Conservation (phyloP, 2,113 vertebrate genomes). For the Choloepus hoffmanni region DNA sequence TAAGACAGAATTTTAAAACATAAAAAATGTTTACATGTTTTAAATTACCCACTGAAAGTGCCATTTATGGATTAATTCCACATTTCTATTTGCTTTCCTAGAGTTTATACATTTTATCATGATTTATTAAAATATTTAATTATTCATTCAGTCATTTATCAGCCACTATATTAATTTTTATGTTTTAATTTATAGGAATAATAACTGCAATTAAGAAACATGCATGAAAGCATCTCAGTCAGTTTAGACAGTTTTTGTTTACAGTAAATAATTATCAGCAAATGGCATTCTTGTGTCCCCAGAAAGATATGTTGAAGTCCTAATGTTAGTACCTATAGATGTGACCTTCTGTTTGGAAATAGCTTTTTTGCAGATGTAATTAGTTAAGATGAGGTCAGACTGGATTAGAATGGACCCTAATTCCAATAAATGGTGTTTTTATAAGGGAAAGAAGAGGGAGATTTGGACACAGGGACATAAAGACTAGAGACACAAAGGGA, state of each 20-base stretch:
- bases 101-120: neutral
- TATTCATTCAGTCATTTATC: neutral
- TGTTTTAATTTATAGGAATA: neutral
- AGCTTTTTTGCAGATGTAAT: too few species aligned
- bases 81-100: slow-evolving; percentile 26
- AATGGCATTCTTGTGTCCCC: neutral
- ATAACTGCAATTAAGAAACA: neutral
- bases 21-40: neutral
- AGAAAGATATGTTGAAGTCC: too few species aligned
- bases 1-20: neutral
- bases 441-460: too few species aligned
- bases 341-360: too few species aligned
- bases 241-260: neutral
- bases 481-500: too few species aligned
- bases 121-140: slow-evolving; percentile 14
- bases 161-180: slow-evolving; percentile 12
- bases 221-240: neutral
- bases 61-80: neutral
- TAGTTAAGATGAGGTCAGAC: too few species aligned
- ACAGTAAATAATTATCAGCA: neutral
- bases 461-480: too few species aligned
- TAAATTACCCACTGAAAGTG: neutral
- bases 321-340: too few species aligned
- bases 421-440: too few species aligned
- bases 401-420: too few species aligned